A percentile compares a stretch with the other conserved stretches of the same genome.
phyloP scores from a whole-genome alignment of 2,888 invertebrate genomes.

The Azorinus chamasolen region DNA sequence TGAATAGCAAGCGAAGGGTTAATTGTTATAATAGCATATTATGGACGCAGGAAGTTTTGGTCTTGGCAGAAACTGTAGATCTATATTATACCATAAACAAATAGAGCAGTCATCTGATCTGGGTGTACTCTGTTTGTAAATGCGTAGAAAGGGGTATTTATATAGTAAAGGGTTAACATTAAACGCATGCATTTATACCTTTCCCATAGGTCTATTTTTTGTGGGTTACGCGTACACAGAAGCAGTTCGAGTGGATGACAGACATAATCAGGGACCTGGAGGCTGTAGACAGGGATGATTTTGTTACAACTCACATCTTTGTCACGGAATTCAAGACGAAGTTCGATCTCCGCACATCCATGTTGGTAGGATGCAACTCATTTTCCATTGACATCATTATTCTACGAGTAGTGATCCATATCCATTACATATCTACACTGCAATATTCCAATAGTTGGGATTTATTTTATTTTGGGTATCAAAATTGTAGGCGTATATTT shows the following conservation, averaged over 20 bases:
- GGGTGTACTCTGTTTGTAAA: too few relatives aligned
- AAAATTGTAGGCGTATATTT: too few relatives aligned
- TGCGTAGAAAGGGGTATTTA: too few relatives aligned
- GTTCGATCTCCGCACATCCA: conserved; percentile 87
- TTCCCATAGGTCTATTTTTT: conserved; percentile 88
- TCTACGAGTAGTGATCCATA: background rate
- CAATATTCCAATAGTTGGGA: too few relatives aligned
- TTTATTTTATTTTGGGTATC: too few relatives aligned
- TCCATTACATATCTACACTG: background rate
- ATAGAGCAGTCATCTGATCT: too few relatives aligned
- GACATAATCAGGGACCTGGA: conserved; percentile 89
- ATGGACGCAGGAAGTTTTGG: too few relatives aligned
- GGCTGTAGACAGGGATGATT: conserved; percentile 87
- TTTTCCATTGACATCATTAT: background rate
- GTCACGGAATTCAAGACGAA: conserved; percentile 90
- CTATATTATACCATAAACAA: too few relatives aligned
- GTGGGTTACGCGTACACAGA: conserved; percentile 90
- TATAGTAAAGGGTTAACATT: background rate
- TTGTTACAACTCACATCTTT: conserved; percentile 89
- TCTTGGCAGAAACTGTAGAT: too few relatives aligned
- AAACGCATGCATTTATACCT: background rate
- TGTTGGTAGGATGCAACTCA: conserved; percentile 60
- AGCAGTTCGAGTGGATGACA: conserved; percentile 90
- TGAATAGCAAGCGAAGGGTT: too few relatives aligned
- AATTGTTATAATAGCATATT: too few relatives aligned